Conservation (phyloP, 2,888 invertebrate genomes). For the Catocala sponsa region DNA sequence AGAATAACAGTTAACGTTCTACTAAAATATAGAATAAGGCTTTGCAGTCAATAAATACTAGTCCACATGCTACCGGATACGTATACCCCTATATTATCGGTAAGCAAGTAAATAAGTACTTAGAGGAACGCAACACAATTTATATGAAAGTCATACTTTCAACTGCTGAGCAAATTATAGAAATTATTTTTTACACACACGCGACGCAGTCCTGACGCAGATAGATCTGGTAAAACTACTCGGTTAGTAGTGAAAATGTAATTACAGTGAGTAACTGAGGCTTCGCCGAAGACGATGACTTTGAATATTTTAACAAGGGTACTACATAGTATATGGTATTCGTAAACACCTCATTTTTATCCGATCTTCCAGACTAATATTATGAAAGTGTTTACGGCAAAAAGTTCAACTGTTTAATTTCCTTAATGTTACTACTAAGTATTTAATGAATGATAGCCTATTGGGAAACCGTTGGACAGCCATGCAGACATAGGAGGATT, state of each 20-base stretch:
- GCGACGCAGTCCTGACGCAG: conserved; percentile 28
- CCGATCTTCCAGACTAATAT: no score
- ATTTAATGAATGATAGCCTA: no score
- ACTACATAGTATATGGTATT: no score
- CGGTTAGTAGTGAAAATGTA: conserved; percentile 35
- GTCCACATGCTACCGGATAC: conserved; percentile 2
- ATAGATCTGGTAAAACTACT: conserved; percentile 12
- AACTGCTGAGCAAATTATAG: conserved; percentile 38
- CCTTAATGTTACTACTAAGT: no score
- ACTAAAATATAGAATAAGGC: no score
- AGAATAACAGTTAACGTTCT: no score
- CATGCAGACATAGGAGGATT: no score
- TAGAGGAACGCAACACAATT: conserved; percentile 27
- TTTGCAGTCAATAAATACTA: conserved; percentile 6
- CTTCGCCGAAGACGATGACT: background rate
- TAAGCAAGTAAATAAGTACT: conserved; percentile 20
- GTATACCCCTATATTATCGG: conserved; percentile 6
- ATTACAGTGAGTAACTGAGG: background rate
- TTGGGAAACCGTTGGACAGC: no score
- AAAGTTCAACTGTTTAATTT: no score
- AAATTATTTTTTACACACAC: conserved; percentile 48
- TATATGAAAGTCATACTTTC: conserved; percentile 38
- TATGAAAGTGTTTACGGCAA: no score
- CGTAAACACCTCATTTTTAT: no score
- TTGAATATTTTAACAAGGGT: background rate